Base-by-base conservation (phyloP, 92 coral and sea anemone species). In the Heliopora coerulea region DNA sequence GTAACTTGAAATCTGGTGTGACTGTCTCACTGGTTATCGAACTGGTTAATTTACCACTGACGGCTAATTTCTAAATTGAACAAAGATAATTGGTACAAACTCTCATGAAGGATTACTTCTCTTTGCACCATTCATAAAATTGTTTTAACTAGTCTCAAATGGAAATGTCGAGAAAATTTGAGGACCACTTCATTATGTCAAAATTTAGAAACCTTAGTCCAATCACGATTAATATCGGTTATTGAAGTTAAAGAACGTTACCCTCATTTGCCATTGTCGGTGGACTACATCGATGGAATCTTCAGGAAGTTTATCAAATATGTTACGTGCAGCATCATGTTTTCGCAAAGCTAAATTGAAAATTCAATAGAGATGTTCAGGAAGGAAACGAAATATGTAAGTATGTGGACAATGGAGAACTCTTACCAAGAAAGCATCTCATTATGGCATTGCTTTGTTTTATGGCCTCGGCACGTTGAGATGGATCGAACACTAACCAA, bases 401-500 rank as follows among this genome's bases (percentile, higher is more conserved):
- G 42, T n/a, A n/a, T n/a, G n/a, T n/a, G n/a, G 60, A 19, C 60
- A 3, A 32, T 7, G 63, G 25, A 23, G 31, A 26, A 24, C 25
- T 52, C 96, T 78, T 41, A 95, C 99, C 99, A 54, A 95, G 56
- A 42, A 95, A 95, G 70, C 99, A 95, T 49, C 99, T 89, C 82
- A 88, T 90, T 40, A 95, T 90, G 20, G 95, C 99, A 37, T 95
- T 95, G 79, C 96, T 91, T 78, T 95, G 99, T 59, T 90, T 95
- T 26, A 95, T 52, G 17, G 99, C 99, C 72, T 95, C 99, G 46
- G 89, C 89, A 58, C 99, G 90, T 80, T 95, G 99, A 6, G 99
- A 87, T 23, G 95, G 99, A 69, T 95, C 96, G 80, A 95, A 95
- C 78, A 95, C 86, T 85, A 95, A 72, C 99, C 99, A 95, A 61